These are phyloP conservation scores for Polymixis flavicincta DNA, from an alignment of 2,888 invertebrate genomes.

Conservation along the genomic window DNA sequence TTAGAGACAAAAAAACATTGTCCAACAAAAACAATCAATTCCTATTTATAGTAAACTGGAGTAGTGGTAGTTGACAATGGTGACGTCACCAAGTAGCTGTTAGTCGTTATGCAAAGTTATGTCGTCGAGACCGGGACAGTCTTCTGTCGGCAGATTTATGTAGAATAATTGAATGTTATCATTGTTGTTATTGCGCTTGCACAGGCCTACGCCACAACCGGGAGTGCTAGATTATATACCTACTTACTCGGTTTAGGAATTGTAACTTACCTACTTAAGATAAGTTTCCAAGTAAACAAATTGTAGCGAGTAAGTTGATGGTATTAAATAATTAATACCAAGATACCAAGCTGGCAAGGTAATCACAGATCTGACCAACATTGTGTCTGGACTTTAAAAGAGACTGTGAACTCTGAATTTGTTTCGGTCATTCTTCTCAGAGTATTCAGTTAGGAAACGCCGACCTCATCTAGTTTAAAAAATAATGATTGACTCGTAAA, in stretches of 20 bases:
- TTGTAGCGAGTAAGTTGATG: conserved; percentile 9
- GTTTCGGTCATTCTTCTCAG: no score
- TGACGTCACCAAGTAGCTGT: conserved; percentile 53
- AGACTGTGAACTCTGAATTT: no score
- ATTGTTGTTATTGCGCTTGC: conserved; percentile 37
- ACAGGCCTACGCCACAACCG: conserved; percentile 20
- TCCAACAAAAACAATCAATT: conserved; percentile 39
- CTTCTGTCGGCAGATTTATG: conserved; percentile 61
- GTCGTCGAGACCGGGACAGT: conserved; percentile 33
- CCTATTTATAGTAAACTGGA: conserved; percentile 42
- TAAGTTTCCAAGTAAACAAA: conserved; percentile 21
- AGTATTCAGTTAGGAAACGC: no score
- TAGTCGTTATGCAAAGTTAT: conserved; percentile 39
- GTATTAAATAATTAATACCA: not conserved
- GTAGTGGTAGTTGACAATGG: conserved; percentile 38
- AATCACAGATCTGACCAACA: no score
- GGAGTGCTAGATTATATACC: conserved; percentile 7
- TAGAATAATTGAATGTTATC: conserved; percentile 63
- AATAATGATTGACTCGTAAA: no score
- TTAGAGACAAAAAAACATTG: conserved; percentile 22
- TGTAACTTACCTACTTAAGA: conserved; percentile 2
- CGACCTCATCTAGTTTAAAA: no score
- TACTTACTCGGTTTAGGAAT: conserved; percentile 14
- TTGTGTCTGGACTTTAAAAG: no score
- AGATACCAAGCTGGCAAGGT: no score